phyloP scores from a whole-genome alignment of 2,888 invertebrate species.

The Hydraecia micacea region DNA sequence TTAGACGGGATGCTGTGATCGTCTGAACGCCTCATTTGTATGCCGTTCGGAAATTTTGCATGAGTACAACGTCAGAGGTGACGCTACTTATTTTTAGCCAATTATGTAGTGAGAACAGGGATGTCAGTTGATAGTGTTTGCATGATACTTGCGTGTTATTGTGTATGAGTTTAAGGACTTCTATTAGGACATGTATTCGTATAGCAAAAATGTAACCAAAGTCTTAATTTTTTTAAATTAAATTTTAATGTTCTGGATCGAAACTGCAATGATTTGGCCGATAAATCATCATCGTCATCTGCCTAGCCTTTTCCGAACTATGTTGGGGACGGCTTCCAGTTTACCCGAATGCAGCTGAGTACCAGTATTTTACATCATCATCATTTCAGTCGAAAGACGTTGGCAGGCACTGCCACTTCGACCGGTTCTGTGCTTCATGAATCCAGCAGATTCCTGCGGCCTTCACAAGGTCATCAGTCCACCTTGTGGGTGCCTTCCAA shows the following conservation, averaged over 20 bases:
- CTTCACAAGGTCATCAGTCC: too few species aligned
- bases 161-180: background rate
- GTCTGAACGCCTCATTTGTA: slow-evolving; percentile 68
- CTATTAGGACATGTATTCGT: background rate
- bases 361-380: background rate
- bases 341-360: too few species aligned
- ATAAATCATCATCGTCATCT: background rate
- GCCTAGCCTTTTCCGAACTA: background rate
- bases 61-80: slow-evolving; percentile 61
- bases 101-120: slow-evolving; percentile 22
- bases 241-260: background rate
- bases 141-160: background rate
- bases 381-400: too few species aligned
- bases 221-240: background rate
- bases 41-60: slow-evolving; percentile 68
- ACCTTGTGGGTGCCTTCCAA: too few species aligned
- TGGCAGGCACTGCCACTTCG: too few species aligned
- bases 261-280: background rate
- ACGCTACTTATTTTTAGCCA: slow-evolving; percentile 50
- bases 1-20: slow-evolving; percentile 70
- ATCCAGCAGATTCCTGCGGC: too few species aligned
- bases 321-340: background rate
- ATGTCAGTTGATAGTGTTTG: background rate
- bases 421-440: too few species aligned
- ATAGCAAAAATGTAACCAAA: background rate